Evolutionary conservation across 2,888 invertebrate genomes (phyloP), one percentile per base, ranked within the genome.

Genomic region (Nycteola revayana): DNA sequence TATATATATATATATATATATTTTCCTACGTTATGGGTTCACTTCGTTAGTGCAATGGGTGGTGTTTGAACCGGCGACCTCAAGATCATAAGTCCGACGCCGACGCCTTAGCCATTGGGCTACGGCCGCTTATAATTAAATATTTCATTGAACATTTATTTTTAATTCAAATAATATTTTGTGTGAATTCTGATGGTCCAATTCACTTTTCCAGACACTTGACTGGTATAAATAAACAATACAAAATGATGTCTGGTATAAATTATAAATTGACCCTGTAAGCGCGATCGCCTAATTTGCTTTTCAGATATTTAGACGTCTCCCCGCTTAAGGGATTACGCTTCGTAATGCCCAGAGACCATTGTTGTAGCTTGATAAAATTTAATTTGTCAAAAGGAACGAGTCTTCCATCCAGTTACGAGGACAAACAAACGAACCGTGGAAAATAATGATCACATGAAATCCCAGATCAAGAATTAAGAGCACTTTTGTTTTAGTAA

Each of bases 391-490:
- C 59, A 62, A 66, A 65, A 72, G 66, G 54, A 66, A 65, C 46
- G 54, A 61, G 64, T 41, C 56, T 52, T 48, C 55, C 48, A 40
- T 40, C 46, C 39, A 48, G 42, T 58, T 49, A 48, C 60, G 64
- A 59, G 56, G 58, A 52, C 53, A 53, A 61, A 48, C 67, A 73
- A 78, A 75, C 79, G 73, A 72, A 72, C 74, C 76, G 71, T 55
- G 70, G 64, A 74, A 77, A 72, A 66, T 77, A 77, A 78, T 74
- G 75, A 74, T 75, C 72, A 75, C 77, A 74, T 72, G 75, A 78
- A 80, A 80, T 81, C 79, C 73, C 77, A 76, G 76, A 79, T 77
- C 77, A 76, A 71, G 75, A 81, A 80, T 80, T 79, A 80, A 70
- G 72, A 76, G 74, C 69, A 76, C 79, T 80, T 79, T 79, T 80